These are phyloP conservation scores for Sebastes aleutianus DNA, from an alignment of 2,797 vertebrate genomes.

Conservation along the genomic window DNA sequence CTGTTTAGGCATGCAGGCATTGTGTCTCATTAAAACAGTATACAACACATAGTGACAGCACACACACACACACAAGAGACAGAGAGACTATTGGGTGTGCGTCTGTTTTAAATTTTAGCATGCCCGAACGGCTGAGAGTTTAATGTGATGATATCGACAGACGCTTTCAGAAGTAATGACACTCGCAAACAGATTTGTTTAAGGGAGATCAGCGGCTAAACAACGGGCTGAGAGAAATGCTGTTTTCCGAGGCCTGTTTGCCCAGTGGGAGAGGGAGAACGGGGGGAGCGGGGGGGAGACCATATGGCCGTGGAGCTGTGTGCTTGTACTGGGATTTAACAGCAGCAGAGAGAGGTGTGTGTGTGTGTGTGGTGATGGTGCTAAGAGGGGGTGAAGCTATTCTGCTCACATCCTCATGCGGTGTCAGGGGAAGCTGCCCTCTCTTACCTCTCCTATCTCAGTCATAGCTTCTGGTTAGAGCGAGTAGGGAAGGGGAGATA, in stretches of 20 bases:
- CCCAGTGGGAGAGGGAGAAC: slow-evolving; percentile 48
- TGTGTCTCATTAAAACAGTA: slow-evolving; percentile 21
- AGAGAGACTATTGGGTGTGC: neutral
- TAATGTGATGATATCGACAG: slow-evolving; percentile 38
- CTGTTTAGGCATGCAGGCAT: neutral
- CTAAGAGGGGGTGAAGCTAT: slow-evolving; percentile 55
- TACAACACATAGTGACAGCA: neutral
- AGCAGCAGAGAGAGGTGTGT: slow-evolving; percentile 34
- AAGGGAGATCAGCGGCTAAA: slow-evolving; percentile 46
- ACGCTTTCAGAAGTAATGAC: slow-evolving; percentile 52
- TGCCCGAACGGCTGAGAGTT: slow-evolving; percentile 4
- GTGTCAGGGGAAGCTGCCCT: slow-evolving; percentile 69
- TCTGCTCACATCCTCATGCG: slow-evolving; percentile 81
- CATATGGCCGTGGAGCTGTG: slow-evolving; percentile 62
- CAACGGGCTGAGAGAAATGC: slow-evolving; percentile 41
- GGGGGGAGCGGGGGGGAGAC: neutral
- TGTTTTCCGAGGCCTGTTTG: slow-evolving; percentile 49
- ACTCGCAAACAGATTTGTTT: slow-evolving; percentile 46
- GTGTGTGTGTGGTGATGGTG: neutral
- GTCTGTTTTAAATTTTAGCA: slow-evolving; percentile 5
- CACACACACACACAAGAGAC: neutral
- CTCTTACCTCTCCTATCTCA: slow-evolving; percentile 52
- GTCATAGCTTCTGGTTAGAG: slow-evolving; percentile 47
- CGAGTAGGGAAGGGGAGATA: slow-evolving; percentile 19
- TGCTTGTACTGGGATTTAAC: slow-evolving; percentile 65